Evolutionary conservation across 2,797 vertebrate genomes (phyloP).

Genomic region (Clarias platycephalus): DNA sequence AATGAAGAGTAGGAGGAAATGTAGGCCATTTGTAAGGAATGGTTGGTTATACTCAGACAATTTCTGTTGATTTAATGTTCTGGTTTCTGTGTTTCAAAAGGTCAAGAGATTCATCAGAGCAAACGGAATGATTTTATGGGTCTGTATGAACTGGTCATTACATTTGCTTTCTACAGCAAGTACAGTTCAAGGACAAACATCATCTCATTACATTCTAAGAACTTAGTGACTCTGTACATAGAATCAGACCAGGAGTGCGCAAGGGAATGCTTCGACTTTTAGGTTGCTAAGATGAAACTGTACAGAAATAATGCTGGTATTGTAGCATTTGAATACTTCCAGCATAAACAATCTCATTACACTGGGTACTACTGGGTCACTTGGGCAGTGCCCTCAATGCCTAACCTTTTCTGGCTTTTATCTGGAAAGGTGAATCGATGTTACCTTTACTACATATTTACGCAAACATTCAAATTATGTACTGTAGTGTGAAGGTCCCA

Average conservation of each 20-base stretch:
- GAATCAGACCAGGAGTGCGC: not conserved
- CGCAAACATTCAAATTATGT: too few species aligned
- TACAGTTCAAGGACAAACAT: not conserved
- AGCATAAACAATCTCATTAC: not conserved
- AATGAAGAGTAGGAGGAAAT: conserved; percentile 7
- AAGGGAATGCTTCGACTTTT: not conserved
- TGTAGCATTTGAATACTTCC: too few species aligned
- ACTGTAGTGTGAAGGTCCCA: too few species aligned
- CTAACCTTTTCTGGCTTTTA: not conserved
- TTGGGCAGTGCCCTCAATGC: not conserved
- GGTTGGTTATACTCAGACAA: conserved; percentile 2
- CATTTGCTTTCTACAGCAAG: not conserved
- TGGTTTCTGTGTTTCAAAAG: conserved; percentile 10
- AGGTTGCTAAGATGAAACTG: not conserved
- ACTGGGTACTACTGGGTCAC: not conserved
- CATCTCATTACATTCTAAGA: not conserved
- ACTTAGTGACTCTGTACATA: not conserved
- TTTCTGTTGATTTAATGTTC: conserved; percentile 20
- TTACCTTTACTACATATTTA: too few species aligned
- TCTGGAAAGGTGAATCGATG: too few species aligned
- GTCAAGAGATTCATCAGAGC: not conserved
- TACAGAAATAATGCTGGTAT: not conserved
- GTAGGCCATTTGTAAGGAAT: conserved; percentile 18
- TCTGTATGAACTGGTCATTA: not conserved
- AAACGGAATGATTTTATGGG: not conserved